phyloP scores from a whole-genome alignment of 2,888 invertebrate genomes.

The Cloeon dipterum region DNA sequence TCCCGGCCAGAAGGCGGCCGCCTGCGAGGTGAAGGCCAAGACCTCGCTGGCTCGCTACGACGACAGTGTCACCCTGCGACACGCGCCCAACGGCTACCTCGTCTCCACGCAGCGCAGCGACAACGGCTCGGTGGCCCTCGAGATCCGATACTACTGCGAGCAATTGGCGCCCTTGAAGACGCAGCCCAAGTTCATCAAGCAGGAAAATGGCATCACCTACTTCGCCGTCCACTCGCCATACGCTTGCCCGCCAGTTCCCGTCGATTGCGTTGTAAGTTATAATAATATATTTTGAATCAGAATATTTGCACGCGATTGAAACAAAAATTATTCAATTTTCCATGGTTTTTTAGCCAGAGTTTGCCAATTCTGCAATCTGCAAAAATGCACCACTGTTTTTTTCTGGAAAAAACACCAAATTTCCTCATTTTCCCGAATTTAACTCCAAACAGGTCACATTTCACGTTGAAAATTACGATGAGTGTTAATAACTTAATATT shows the following conservation, averaged over 20 bases:
- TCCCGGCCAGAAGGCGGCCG: not conserved
- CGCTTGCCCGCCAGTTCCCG: constrained; percentile 1
- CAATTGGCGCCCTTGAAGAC: not conserved
- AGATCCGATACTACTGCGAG: not conserved
- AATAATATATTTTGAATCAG: not conserved
- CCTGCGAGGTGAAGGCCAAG: not conserved
- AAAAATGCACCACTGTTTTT: no score
- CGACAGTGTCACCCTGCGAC: not conserved
- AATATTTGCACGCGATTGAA: no score
- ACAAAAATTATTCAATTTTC: no score
- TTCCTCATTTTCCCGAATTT: no score
- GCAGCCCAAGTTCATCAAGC: not conserved
- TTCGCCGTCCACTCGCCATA: constrained; percentile 1
- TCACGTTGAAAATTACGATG: no score
- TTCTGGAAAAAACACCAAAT: no score
- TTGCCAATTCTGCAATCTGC: no score
- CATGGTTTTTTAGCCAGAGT: no score
- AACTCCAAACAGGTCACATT: no score
- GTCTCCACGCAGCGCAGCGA: not conserved
- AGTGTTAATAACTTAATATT: no score
- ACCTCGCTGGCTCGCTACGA: not conserved
- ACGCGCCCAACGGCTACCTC: not conserved
- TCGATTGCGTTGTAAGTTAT: constrained; percentile 2
- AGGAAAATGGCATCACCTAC: not conserved
- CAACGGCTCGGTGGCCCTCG: no score